Evolutionary conservation across 2,797 vertebrate genomes (phyloP), one percentile per base, ranked within the genome.

Genomic region (Pantherophis vulpinus): DNA sequence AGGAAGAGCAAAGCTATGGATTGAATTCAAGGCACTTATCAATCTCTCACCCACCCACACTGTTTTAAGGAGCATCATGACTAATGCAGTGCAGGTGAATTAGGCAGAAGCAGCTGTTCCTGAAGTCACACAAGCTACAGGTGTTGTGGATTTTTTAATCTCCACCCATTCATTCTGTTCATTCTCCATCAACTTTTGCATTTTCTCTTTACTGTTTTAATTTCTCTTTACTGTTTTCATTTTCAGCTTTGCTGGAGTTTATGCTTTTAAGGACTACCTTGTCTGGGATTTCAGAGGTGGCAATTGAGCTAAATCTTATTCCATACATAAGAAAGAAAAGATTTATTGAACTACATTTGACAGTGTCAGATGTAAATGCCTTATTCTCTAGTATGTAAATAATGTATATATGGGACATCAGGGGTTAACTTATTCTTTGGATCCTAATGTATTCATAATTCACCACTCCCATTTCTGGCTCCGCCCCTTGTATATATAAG

Each of bases 151-250:
- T 0, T 1, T 95, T 32, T 51, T 42, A 83, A 83, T 83, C 37
- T 16, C 37, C 54, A 25, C 7, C 54, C 55, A 56, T 79, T 91
- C 61, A 16, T 58, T 83, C 70, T 63, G 32, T 11, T 25, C 25
- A 70, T 23, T 90, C 55, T 70, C 58, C 16, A 4, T 0, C 25
- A 90, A 37, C 59, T n/a, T 94, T 91, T 92, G 74, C 6, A 8
- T 95, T 95, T 61, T 86, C 60, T 56, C 93, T 95, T 93, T 89
- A 74, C 89, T 89, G 86, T 59, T 94, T 93, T 93, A 93, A n/a
- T 92, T 61, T 86, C 60, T 56, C 93, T 95, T 93, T 89, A 74
- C 89, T 89, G 86, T 59, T 94, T 93, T 92, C 91, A 95, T 94
- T 93, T 93, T 63, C 14, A 0, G n/a, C 8, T 96, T 95, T 95